These are phyloP conservation scores for human (Homo sapiens) DNA, from an alignment of 2,113 vertebrate species.

Conservation along the genomic window GRCh38 chr11:113032501-113033000, in stretches of 20 bases:
- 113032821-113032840: constrained; percentile 59
- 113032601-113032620: not conserved
- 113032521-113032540: too few species aligned
- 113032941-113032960: constrained; percentile 65
- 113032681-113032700: not conserved
- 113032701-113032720: not conserved
- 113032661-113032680: not conserved
- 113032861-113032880: constrained; percentile 65
- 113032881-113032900: constrained; percentile 72
- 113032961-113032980: constrained; percentile 61
- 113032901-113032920: constrained; percentile 76
- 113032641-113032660: not conserved
- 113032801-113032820: not conserved
- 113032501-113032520: not conserved
- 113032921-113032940: constrained; percentile 38
- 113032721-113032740: not conserved
- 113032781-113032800: constrained; percentile 4
- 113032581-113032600: not conserved
- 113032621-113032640: not conserved
- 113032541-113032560: not conserved
- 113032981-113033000: constrained; percentile 69
- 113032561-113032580: not conserved
- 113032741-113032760: not conserved
- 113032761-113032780: constrained; percentile 7
- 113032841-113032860: constrained; percentile 53